phyloP scores from a whole-genome alignment of 2,888 invertebrate genomes.

The Cryptocephalus primarius region DNA sequence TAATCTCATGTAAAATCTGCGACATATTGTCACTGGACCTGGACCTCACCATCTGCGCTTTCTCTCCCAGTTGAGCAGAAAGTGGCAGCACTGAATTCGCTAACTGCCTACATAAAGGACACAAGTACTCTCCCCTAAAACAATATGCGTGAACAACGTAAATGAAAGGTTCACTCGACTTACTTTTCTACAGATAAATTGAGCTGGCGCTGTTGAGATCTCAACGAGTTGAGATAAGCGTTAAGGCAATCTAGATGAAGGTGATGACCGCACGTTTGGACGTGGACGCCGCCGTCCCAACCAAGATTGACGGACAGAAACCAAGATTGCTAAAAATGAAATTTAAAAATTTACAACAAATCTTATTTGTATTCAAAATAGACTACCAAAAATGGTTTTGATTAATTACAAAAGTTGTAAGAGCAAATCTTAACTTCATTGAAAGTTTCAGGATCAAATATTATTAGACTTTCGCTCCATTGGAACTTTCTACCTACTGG shows the following conservation, averaged over 20 bases:
- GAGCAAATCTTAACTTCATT: too few species aligned
- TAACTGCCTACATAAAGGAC: constrained; percentile 88
- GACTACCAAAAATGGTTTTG: too few species aligned
- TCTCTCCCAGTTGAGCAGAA: constrained; percentile 58
- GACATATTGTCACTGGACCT: constrained; percentile 40
- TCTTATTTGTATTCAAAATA: too few species aligned
- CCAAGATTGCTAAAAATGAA: constrained; percentile 56
- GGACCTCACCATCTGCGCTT: constrained; percentile 52
- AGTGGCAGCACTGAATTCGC: constrained; percentile 84
- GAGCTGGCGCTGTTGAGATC: constrained; percentile 65
- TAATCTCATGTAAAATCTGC: constrained; percentile 39
- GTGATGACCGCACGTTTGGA: constrained; percentile 94
- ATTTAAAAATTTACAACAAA: too few species aligned
- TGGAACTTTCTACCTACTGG: constrained; percentile 39
- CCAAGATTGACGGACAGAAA: constrained; percentile 68
- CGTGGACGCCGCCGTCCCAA: constrained; percentile 86
- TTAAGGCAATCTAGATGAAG: constrained; percentile 90
- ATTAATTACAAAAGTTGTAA: too few species aligned
- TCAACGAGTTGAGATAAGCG: constrained; percentile 78
- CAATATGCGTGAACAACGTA: constrained; percentile 1
- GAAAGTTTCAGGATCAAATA: too few species aligned
- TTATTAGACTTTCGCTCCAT: too few species aligned
- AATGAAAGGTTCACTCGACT: constrained; percentile 6
- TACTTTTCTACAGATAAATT: constrained; percentile 59
- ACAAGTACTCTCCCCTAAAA: constrained; percentile 76